Evolutionary conservation across 2,888 invertebrate species (phyloP).

Genomic region (Acanthosoma haemorrhoidale): DNA sequence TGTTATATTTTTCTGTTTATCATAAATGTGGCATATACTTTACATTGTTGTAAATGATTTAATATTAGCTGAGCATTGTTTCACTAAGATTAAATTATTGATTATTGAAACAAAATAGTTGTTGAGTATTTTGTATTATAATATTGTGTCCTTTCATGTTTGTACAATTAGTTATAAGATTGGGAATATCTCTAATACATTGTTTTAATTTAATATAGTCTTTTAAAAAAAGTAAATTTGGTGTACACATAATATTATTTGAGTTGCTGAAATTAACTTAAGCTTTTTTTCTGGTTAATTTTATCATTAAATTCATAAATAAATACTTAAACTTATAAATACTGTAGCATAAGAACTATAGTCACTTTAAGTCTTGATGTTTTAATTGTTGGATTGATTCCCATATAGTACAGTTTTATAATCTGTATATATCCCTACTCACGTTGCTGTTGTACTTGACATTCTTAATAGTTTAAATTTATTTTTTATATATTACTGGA

Average conservation of each 20-base stretch:
- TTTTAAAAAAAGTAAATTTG: background rate
- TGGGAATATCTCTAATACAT: background rate
- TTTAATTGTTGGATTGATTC: background rate
- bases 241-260: background rate
- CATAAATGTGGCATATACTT: background rate
- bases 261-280: background rate
- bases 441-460: background rate
- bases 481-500: background rate
- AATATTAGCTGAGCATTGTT: background rate
- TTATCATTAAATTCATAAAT: background rate
- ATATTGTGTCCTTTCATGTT: background rate
- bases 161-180: background rate
- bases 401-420: background rate
- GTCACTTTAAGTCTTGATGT: background rate
- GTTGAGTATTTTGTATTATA: no score
- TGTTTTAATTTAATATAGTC: background rate
- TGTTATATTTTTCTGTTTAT: no score
- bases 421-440: background rate
- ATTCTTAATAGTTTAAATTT: constrained; percentile 4
- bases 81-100: no score
- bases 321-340: background rate
- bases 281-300: background rate
- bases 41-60: background rate
- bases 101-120: no score
- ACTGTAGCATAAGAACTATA: background rate